phyloP scores from a whole-genome alignment of 2,888 invertebrate species.

The Cistogaster globosa region DNA sequence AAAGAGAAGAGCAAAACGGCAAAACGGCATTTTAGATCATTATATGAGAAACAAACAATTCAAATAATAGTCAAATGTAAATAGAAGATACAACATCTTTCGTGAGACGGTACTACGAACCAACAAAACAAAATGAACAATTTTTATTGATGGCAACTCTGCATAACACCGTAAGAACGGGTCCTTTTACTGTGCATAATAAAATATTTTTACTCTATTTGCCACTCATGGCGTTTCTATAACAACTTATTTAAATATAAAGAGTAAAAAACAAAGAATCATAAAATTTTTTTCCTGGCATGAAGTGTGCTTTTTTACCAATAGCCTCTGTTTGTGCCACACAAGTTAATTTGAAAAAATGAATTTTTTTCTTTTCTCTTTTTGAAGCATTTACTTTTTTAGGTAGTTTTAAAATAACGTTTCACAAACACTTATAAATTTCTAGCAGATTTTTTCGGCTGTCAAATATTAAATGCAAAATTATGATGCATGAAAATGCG shows the following conservation, averaged over 20 bases:
- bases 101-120: too few species aligned
- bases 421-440: background rate
- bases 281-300: slow-evolving; percentile 44
- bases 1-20: too few species aligned
- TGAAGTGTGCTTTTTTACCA: slow-evolving; percentile 41
- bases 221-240: slow-evolving; percentile 29
- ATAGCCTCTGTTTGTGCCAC: slow-evolving; percentile 5
- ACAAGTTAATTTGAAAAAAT: slow-evolving; percentile 53
- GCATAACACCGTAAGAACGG: background rate
- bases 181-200: slow-evolving; percentile 26
- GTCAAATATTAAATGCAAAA: slow-evolving; percentile 61
- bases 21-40: too few species aligned
- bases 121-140: too few species aligned
- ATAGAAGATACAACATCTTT: too few species aligned
- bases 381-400: slow-evolving; percentile 14
- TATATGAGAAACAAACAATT: too few species aligned
- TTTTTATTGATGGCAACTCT: slow-evolving; percentile 28
- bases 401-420: slow-evolving; percentile 3
- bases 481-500: slow-evolving; percentile 68
- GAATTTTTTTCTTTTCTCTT: slow-evolving; percentile 32
- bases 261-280: slow-evolving; percentile 26
- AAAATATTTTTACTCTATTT: background rate
- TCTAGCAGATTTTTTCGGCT: background rate
- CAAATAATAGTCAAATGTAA: too few species aligned
- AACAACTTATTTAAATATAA: slow-evolving; percentile 35